Conservation (phyloP, 2,888 invertebrate genomes). For the Incurvaria masculella region DNA sequence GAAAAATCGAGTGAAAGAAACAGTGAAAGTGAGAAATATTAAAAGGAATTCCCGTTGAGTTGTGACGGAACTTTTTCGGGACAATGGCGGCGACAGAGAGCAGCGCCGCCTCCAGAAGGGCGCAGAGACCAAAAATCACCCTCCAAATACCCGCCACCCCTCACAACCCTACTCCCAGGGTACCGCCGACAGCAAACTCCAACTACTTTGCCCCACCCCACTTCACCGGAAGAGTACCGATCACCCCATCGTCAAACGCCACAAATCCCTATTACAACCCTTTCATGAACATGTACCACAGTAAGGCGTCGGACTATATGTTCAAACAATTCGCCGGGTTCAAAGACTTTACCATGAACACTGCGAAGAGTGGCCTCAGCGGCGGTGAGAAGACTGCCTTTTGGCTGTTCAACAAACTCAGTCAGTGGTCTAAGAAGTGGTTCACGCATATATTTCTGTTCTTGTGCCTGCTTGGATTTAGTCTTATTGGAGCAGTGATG, state of each 20-base stretch:
- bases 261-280: constrained; percentile 41
- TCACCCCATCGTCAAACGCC: constrained; percentile 34
- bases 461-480: constrained; percentile 73
- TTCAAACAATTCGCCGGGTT: constrained; percentile 77
- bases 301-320: constrained; percentile 73
- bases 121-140: constrained; percentile 45
- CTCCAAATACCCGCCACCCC: constrained; percentile 40
- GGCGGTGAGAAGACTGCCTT: constrained; percentile 80
- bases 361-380: constrained; percentile 75
- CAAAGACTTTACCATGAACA: constrained; percentile 69
- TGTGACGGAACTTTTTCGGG: background rate
- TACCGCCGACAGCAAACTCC: constrained; percentile 25
- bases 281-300: constrained; percentile 53
- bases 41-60: background rate
- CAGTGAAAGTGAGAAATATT: constrained; percentile 9
- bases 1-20: no score
- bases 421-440: constrained; percentile 76
- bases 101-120: constrained; percentile 29
- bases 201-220: constrained; percentile 26
- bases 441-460: constrained; percentile 87
- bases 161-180: constrained; percentile 23
- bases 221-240: constrained; percentile 30
- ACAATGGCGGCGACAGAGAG: constrained; percentile 24
- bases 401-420: constrained; percentile 75
- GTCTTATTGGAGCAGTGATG: constrained; percentile 75